These are phyloP conservation scores for Dicrurus megarhynchus DNA, from an alignment of 2,113 vertebrate genomes.

Conservation along the genomic window DNA sequence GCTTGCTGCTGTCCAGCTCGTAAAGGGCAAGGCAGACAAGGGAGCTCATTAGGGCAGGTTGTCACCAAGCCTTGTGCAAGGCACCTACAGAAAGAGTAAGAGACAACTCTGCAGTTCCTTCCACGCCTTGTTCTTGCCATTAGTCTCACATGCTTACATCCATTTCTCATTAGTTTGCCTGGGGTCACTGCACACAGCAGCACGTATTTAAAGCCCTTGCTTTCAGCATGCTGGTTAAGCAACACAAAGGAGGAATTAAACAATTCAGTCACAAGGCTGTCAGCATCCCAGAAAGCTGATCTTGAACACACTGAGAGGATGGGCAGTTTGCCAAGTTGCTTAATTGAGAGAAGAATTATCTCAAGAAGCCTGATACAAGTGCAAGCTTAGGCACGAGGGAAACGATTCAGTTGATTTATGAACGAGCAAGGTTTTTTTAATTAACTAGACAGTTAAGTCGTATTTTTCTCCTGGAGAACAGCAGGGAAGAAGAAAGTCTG, in stretches of 20 bases:
- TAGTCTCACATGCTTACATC: slow-evolving; percentile 14
- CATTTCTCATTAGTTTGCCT: slow-evolving; percentile 7
- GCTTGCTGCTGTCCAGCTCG: background rate
- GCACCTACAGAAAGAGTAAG: background rate
- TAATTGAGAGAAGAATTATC: slow-evolving; percentile 63
- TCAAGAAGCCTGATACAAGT: slow-evolving; percentile 9
- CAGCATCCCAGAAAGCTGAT: slow-evolving; percentile 52
- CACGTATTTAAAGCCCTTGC: background rate
- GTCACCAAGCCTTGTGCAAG: background rate
- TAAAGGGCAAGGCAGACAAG: background rate
- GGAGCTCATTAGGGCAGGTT: background rate
- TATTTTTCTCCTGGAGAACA: background rate
- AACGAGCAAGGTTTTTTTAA: slow-evolving; percentile 19
- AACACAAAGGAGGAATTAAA: slow-evolving; percentile 59
- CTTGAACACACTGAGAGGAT: slow-evolving; percentile 32
- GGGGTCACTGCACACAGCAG: slow-evolving; percentile 36
- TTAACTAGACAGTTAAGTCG: background rate
- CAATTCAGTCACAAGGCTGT: slow-evolving; percentile 59
- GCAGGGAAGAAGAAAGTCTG: background rate
- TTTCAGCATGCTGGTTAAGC: slow-evolving; percentile 29
- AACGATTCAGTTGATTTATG: slow-evolving; percentile 33
- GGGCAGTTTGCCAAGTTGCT: slow-evolving; percentile 37
- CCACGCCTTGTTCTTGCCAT: background rate
- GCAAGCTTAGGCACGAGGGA: background rate
- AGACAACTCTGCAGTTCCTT: background rate